Evolutionary conservation across 2,888 invertebrate genomes (phyloP).

Genomic region (Cantharis lateralis): DNA sequence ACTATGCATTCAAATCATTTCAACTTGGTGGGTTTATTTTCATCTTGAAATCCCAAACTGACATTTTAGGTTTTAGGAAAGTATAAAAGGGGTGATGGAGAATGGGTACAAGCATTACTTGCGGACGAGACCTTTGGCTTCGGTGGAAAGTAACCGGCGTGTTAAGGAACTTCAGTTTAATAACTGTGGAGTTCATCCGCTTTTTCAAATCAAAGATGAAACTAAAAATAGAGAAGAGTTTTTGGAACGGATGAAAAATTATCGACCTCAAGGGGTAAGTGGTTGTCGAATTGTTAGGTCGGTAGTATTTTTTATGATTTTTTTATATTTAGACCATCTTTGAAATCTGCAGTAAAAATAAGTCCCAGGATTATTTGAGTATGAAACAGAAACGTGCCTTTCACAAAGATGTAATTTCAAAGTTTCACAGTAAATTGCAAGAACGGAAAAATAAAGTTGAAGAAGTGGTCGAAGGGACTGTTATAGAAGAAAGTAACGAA

Average conservation of each 20-base stretch:
- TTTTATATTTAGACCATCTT: constrained; percentile 86
- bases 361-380: constrained; percentile 75
- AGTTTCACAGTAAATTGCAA: constrained; percentile 54
- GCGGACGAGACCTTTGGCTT: constrained; percentile 85
- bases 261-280: constrained; percentile 74
- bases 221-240: constrained; percentile 55
- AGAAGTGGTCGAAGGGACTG: constrained; percentile 31
- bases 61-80: constrained; percentile 56
- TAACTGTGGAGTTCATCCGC: constrained; percentile 68
- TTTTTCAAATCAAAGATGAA: constrained; percentile 55
- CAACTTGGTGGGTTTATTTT: constrained; percentile 69
- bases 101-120: constrained; percentile 93
- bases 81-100: constrained; percentile 72
- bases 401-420: constrained; percentile 65
- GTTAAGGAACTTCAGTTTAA: constrained; percentile 71
- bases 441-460: constrained; percentile 48
- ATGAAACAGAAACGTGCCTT: constrained; percentile 88
- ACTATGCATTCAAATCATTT: constrained; percentile 72
- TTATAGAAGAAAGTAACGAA: constrained; percentile 55
- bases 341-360: constrained; percentile 83
- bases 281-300: constrained; percentile 20
- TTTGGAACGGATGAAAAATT: constrained; percentile 72
- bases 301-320: background rate
- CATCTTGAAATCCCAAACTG: constrained; percentile 1
- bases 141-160: constrained; percentile 85